Percentiles rank a stretch among this genome's conserved stretches.
Evolutionary conservation across 2,113 vertebrate genomes (phyloP).

Genomic region (Atlantisia rogersi): DNA sequence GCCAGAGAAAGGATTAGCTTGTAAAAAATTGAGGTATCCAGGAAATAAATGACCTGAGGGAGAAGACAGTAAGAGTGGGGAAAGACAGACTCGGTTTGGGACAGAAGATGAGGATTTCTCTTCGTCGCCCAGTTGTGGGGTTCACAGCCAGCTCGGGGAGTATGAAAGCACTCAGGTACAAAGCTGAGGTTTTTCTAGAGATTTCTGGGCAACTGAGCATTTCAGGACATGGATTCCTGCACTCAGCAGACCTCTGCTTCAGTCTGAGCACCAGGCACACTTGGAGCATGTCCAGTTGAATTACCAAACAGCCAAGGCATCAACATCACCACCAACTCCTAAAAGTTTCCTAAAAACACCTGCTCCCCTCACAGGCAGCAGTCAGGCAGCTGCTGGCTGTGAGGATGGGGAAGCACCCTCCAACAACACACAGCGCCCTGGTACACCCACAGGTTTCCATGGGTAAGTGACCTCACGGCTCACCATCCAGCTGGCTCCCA

Average conservation of each 20-base stretch:
- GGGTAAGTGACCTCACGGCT: neutral
- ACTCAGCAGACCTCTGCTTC: neutral
- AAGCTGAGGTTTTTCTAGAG: neutral
- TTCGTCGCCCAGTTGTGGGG: neutral
- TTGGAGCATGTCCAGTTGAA: neutral
- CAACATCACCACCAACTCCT: neutral
- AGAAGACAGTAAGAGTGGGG: neutral
- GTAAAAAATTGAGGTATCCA: neutral
- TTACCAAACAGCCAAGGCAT: neutral
- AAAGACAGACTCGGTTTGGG: neutral
- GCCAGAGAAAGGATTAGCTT: neutral
- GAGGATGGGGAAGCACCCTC: neutral
- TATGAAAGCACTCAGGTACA: neutral
- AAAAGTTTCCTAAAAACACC: neutral
- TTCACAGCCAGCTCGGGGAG: neutral
- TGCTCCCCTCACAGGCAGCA: neutral
- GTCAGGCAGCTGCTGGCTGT: rapidly evolving
- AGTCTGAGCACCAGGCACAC: neutral
- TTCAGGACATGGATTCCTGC: neutral
- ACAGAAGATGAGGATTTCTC: neutral
- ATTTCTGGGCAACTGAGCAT: neutral
- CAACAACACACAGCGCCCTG: neutral
- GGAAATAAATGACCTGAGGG: neutral
- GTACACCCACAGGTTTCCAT: neutral
- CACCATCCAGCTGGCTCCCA: rapidly evolving